Evolutionary conservation across 35 echinoderm and acorn worm species (phyloP).

Genomic region (Heliocidaris erythrogramma): DNA sequence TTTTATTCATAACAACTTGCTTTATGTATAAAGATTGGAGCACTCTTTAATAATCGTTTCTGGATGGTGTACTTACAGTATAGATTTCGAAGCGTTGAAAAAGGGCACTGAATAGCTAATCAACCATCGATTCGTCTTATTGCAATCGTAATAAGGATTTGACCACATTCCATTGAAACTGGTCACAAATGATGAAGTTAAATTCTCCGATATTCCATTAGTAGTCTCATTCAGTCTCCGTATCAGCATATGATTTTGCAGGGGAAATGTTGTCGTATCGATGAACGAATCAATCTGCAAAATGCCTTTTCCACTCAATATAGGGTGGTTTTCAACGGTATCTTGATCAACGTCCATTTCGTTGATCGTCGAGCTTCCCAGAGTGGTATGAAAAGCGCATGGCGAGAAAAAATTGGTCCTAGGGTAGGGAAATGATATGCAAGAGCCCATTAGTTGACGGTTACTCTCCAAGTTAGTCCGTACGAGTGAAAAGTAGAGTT

Average conservation of each 20-base stretch:
- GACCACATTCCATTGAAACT: constrained; percentile 71
- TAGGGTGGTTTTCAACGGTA: constrained; percentile 50
- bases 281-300: constrained; percentile 46
- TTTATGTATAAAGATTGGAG: not conserved
- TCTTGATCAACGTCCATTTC: constrained; percentile 62
- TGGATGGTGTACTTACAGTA: constrained; percentile 65
- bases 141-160: constrained; percentile 84
- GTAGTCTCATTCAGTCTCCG: constrained; percentile 65
- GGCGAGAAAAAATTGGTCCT: constrained; percentile 52
- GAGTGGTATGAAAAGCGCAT: constrained; percentile 46
- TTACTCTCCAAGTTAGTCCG: constrained; percentile 81
- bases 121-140: constrained; percentile 68
- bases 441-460: constrained; percentile 58
- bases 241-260: constrained; percentile 46
- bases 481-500: constrained; percentile 66
- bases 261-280: not conserved
- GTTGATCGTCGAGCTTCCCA: not conserved
- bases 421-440: constrained; percentile 64
- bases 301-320: constrained; percentile 56
- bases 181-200: constrained; percentile 62
- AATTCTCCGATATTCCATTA: constrained; percentile 47
- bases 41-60: not conserved
- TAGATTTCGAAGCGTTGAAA: constrained; percentile 50
- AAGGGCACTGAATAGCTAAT: constrained; percentile 87
- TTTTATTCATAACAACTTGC: too few relatives aligned